These are phyloP conservation scores for Drosophila sturtevanti DNA, from an alignment of 1,140 invertebrate genomes.

Conservation along the genomic window DNA sequence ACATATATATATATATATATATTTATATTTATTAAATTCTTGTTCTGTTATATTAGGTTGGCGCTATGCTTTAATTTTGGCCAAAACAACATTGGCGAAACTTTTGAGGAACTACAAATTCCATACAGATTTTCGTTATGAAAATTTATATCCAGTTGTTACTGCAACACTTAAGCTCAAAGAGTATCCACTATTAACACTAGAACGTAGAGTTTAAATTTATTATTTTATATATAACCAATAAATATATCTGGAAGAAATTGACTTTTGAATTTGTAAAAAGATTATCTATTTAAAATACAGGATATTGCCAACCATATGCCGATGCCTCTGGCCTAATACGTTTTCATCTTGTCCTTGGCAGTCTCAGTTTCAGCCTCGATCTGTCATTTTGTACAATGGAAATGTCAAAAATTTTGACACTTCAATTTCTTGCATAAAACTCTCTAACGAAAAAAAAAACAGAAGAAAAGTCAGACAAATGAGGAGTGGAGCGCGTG, in stretches of 20 bases:
- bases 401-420: conserved; percentile 75
- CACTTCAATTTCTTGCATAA: conserved; percentile 74
- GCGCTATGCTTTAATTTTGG: conserved; percentile 52
- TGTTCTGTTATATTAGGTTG: conserved; percentile 43
- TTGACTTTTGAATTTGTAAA: conserved; percentile 5
- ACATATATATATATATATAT: not conserved
- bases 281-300: not conserved
- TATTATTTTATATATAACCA: no score
- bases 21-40: not conserved
- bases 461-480: conserved; percentile 52
- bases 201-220: conserved; percentile 31
- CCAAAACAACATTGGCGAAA: conserved; percentile 53
- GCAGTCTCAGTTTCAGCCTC: conserved; percentile 30
- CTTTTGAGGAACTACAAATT: conserved; percentile 59
- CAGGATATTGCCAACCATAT: conserved; percentile 29
- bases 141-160: conserved; percentile 51
- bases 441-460: conserved; percentile 21
- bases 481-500: conserved; percentile 69
- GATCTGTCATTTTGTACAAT: conserved; percentile 75
- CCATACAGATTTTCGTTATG: conserved; percentile 50
- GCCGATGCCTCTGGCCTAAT: conserved; percentile 39
- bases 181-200: conserved; percentile 31
- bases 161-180: conserved; percentile 45
- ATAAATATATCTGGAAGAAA: not conserved
- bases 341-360: conserved; percentile 29